These are phyloP conservation scores for Tachina grossa DNA, from an alignment of 2,888 invertebrate species.

Conservation along the genomic window DNA sequence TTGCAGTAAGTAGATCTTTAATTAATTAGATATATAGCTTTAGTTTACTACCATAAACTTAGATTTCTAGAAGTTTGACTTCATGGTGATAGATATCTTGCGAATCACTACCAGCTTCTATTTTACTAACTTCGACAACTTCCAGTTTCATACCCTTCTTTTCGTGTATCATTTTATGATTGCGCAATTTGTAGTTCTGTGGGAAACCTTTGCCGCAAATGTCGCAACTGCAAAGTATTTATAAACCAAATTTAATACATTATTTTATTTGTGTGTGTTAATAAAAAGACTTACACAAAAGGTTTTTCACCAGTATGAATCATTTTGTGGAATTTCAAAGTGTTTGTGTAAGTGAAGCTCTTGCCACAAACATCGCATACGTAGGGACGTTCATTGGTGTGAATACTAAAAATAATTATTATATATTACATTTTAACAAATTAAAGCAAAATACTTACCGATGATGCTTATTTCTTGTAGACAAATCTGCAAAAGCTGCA, in stretches of 20 bases:
- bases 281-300: conserved; percentile 78
- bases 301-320: conserved; percentile 82
- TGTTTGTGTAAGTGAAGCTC: conserved; percentile 81
- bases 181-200: conserved; percentile 79
- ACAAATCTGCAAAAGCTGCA: conserved; percentile 82
- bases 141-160: conserved; percentile 74
- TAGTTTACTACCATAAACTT: conserved; percentile 13
- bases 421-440: background rate
- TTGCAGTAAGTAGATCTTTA: conserved; percentile 36
- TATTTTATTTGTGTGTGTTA: background rate
- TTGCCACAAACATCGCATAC: conserved; percentile 81
- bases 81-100: conserved; percentile 71
- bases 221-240: conserved; percentile 75
- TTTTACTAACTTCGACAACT: conserved; percentile 60
- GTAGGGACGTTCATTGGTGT: conserved; percentile 81
- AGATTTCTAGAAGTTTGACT: conserved; percentile 71
- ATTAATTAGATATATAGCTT: conserved; percentile 6
- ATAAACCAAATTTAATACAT: background rate
- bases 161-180: conserved; percentile 77
- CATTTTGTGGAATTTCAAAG: conserved; percentile 81
- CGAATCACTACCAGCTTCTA: conserved; percentile 29
- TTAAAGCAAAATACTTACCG: conserved; percentile 74
- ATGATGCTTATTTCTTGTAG: conserved; percentile 82
- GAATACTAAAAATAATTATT: conserved; percentile 74
- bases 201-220: conserved; percentile 80